Conservation (phyloP, 2,888 invertebrate species). For the Anoplius nigerrimus region DNA sequence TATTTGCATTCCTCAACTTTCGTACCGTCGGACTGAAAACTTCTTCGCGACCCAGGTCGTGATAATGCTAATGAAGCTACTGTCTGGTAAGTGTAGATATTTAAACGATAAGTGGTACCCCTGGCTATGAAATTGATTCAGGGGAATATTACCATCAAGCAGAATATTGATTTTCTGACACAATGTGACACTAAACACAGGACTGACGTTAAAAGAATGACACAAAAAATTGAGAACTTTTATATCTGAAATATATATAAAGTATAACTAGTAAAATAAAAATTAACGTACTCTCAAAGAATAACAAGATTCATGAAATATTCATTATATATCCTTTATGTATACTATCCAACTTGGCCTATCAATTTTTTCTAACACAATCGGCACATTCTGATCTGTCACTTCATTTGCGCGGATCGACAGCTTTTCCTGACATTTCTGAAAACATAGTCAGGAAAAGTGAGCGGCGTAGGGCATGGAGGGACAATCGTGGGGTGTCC, state of each 20-base stretch:
- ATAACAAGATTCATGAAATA: too few species aligned
- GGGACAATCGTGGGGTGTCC: conserved; percentile 46
- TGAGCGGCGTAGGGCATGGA: conserved; percentile 24
- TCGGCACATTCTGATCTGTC: conserved; percentile 34
- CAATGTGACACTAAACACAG: too few species aligned
- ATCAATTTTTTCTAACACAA: conserved; percentile 3
- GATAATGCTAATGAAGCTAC: conserved; percentile 53
- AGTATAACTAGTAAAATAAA: too few species aligned
- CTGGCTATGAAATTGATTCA: conserved; percentile 23
- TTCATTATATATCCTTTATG: too few species aligned
- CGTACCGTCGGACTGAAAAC: conserved; percentile 39
- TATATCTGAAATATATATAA: too few species aligned
- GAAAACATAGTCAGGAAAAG: conserved; percentile 32
- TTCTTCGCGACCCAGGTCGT: conserved; percentile 46
- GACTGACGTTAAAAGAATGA: too few species aligned
- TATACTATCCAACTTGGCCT: not conserved
- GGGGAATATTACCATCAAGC: not conserved
- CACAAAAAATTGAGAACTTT: too few species aligned
- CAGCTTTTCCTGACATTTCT: conserved; percentile 37
- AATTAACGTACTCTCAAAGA: too few species aligned
- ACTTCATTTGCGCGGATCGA: conserved; percentile 41
- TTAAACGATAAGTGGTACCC: conserved; percentile 51
- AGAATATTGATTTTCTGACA: not conserved
- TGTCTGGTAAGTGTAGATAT: conserved; percentile 55
- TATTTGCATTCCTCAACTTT: conserved; percentile 57